Base-by-base conservation (phyloP, 1,140 invertebrate species). In the Drosophila setifemur region DNA sequence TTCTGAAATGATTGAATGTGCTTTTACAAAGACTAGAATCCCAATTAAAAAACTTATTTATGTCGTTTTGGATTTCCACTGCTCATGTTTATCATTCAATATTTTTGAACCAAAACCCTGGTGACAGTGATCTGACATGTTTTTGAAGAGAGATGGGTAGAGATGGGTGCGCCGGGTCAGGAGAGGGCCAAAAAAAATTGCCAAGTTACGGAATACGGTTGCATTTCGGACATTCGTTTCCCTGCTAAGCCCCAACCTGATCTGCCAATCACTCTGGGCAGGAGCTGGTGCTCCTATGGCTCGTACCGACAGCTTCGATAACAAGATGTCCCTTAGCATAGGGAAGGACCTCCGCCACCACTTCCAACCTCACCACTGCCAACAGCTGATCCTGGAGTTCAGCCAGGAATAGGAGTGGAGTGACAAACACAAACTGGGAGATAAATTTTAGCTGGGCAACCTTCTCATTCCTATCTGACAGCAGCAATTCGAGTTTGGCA, bases 341-440 rank as follows among this genome's bases (percentile, higher is more conserved):
- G 18, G 12, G 52, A 57, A 18, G 53, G 57, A 58, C 25, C 50
- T 55, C 26, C 8, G 26, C 33, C 39, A 23, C 28, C 43, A n/a
- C n/a, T n/a, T n/a, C n/a, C n/a, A n/a, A n/a, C n/a, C n/a, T n/a
- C n/a, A n/a, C n/a, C n/a, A n/a, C n/a, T n/a, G n/a, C n/a, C 4
- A 19, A 18, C 40, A 45, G 6, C 14, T 60, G 26, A 35, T 19
- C 37, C 53, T 37, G 37, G 37, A 58, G 53, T 31, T 35, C 37
- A 40, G 21, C 11, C 67, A 19, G 21, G 48, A 69, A 73, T 52
- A 29, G 21, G 48, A 69, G 66, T 52, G 26, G 72, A 86, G 75
- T 85, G 79, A 86, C 81, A 86, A 79, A 76, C 75, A 86, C 79
- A 85, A 85, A 83, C 73, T 74, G 58, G 63, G 63, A 64, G 79